Evolutionary conservation across 30 jellyfish, hydroid and myxozoan genomes (phyloP), one percentile per base, ranked within the genome.

Genomic region (Pseudorhiza aurosa): DNA sequence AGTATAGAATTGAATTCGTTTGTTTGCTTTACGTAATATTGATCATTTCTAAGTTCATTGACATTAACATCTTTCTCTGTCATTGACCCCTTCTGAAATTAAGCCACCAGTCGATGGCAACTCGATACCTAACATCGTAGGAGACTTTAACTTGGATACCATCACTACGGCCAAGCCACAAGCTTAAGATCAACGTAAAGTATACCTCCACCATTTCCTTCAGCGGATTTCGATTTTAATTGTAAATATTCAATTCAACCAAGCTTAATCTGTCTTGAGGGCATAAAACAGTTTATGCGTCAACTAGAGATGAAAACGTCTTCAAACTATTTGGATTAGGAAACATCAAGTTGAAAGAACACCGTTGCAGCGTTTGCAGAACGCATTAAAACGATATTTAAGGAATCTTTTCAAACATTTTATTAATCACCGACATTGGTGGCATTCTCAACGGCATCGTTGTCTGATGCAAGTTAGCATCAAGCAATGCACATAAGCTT

Each of bases 201-300:
- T 22, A 51, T 33, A 70, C 30, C 70, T 44, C 59, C 45, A 55
- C 82, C 32, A 45, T 70, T 70, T 71, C 83, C 47, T 70, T 70
- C 5, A 71, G 22, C 71, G 82, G 67, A 17, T 70, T 70, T 27
- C n/a, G 2, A 5, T 70, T 70, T 28, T 32, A 70, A 44, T 33
- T 31, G 58, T 12, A 44, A 25, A 44, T 9, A 22, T 64, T 35
- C 59, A 17, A 64, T 64, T 31, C 59, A 33, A 44, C 19, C 50
- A 2, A 8, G 28, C 33, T 70, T 70, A 70, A 70, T 70, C 83
- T 33, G 72, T 27, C 68, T 70, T 50, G n/a, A 70, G 83, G 83
- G 58, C 67, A 53, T 53, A 53, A 33, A 53, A 53, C 2, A 53
- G 67, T 15, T 53, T 7, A 14, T 53, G 69, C 56, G 65, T 29